These are phyloP conservation scores for Sisyra nigra DNA, from an alignment of 2,888 invertebrate species.

Conservation along the genomic window DNA sequence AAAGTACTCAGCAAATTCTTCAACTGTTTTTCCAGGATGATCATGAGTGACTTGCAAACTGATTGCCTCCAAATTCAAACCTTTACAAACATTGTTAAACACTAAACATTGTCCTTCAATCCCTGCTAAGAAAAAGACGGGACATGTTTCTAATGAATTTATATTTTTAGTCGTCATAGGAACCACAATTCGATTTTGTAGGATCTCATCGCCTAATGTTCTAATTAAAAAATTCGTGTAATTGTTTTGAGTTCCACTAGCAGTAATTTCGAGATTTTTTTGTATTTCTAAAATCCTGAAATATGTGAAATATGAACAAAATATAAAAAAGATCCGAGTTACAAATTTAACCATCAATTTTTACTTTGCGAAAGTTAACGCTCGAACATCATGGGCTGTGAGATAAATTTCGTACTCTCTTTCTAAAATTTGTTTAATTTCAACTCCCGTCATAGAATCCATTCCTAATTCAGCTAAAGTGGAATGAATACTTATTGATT, in stretches of 20 bases:
- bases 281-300: constrained; percentile 21
- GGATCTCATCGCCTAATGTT: constrained; percentile 41
- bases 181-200: constrained; percentile 33
- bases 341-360: too few relatives aligned
- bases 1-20: too few relatives aligned
- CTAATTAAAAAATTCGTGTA: constrained; percentile 34
- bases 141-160: constrained; percentile 16
- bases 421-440: constrained; percentile 85
- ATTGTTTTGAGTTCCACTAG: neutral
- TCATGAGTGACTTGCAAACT: too few relatives aligned
- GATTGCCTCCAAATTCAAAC: too few relatives aligned
- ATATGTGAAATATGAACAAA: neutral
- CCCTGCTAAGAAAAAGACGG: constrained; percentile 46
- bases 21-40: too few relatives aligned
- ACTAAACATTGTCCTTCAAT: constrained; percentile 44
- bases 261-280: neutral
- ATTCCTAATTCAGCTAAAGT: constrained; percentile 83
- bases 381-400: constrained; percentile 71
- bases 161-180: constrained; percentile 25
- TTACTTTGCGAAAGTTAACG: constrained; percentile 56
- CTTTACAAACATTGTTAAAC: constrained; percentile 21
- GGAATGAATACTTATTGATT: constrained; percentile 49
- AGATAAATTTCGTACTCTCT: constrained; percentile 76
- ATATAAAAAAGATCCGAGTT: neutral
- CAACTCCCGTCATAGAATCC: constrained; percentile 95